phyloP scores from a whole-genome alignment of 1,140 invertebrate genomes.

The Drosophila funebris region DNA sequence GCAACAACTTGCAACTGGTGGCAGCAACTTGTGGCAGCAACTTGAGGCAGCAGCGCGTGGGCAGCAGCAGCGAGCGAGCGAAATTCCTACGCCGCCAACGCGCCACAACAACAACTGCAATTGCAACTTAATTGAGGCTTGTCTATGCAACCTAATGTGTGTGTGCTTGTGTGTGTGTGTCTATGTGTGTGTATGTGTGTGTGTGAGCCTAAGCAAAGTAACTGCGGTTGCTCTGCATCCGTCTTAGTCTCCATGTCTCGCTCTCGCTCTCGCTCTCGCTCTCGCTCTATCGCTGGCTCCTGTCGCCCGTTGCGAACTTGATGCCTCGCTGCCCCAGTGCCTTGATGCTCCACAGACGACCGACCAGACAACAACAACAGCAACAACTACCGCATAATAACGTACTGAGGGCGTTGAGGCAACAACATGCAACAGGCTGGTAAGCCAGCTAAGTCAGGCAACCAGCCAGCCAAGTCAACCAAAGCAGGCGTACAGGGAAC shows the following conservation, averaged over 20 bases:
- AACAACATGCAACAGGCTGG: slow-evolving; percentile 64
- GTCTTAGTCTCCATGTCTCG: background rate
- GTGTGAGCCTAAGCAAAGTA: slow-evolving; percentile 53
- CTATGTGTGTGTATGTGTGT: slow-evolving; percentile 11
- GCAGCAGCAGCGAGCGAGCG: slow-evolving; percentile 54
- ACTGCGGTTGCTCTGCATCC: slow-evolving; percentile 68
- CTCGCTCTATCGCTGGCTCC: slow-evolving; percentile 31
- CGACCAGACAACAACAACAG: slow-evolving; percentile 69
- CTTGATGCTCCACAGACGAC: slow-evolving; percentile 81
- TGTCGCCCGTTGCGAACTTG: slow-evolving; percentile 70
- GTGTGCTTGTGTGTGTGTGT: slow-evolving; percentile 1
- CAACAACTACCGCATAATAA: slow-evolving; percentile 66
- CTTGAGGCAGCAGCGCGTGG: slow-evolving; percentile 59
- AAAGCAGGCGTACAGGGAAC: background rate
- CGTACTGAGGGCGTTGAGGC: slow-evolving; percentile 78
- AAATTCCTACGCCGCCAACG: slow-evolving; percentile 75
- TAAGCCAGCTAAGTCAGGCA: slow-evolving; percentile 11
- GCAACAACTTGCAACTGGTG: background rate
- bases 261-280: background rate
- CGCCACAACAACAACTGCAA: slow-evolving; percentile 59
- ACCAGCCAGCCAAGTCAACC: slow-evolving; percentile 11
- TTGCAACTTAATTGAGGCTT: slow-evolving; percentile 81
- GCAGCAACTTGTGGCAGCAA: slow-evolving; percentile 44
- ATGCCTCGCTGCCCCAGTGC: slow-evolving; percentile 81
- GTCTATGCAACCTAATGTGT: slow-evolving; percentile 56